Evolutionary conservation across 1,140 invertebrate species (phyloP), one percentile per base, ranked within the genome.

Genomic region (Ylistrum balloti): DNA sequence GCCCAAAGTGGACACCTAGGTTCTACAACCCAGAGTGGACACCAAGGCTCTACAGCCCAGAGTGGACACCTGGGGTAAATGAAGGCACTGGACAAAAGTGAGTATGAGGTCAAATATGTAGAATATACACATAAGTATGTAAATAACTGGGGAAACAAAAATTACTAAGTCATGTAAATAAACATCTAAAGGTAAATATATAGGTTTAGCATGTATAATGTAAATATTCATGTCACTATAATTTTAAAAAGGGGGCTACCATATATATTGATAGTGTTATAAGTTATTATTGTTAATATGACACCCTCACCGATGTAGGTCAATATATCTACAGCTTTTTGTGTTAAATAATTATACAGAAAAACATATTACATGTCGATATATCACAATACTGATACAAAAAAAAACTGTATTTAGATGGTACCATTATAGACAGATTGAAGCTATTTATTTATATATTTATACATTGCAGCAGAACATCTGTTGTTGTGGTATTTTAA

Each of bases 71-170:
- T 48, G 22, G 45, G 45, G 11, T 20, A 10, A 74, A 74, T 74
- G 0, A 74, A 74, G 56, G 56, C 56, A 74, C 56, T 28, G 56
- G 56, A 74, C 56, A 45, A 45, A 45, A 45, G 41, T 17, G 41
- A 45, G 56, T 74, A 74, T 28, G 56, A 74, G 56, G 56, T 74
- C 56, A 74, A 74, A 74, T 74, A 74, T 74, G 56, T 74, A 74
- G 56, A 28, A 74, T 28, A 74, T 74, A 74, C n/a, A 74, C 56
- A 74, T n/a, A 74, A 0, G 28, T 74, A 74, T 74, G 56, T 74
- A 74, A 74, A 74, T 74, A 74, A 74, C n/a, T n/a, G 56, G 56
- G 56, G 56, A 28, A 45, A 74, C 45, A 48, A 48, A 48, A 48
- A 38, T 38, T 13, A 45, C 41, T 1, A 45, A 28, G n/a, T 74